Evolutionary conservation across 2,113 vertebrate species (phyloP), one percentile per base, ranked within the genome.

Genomic region (Phyllopteryx taeniolatus): DNA sequence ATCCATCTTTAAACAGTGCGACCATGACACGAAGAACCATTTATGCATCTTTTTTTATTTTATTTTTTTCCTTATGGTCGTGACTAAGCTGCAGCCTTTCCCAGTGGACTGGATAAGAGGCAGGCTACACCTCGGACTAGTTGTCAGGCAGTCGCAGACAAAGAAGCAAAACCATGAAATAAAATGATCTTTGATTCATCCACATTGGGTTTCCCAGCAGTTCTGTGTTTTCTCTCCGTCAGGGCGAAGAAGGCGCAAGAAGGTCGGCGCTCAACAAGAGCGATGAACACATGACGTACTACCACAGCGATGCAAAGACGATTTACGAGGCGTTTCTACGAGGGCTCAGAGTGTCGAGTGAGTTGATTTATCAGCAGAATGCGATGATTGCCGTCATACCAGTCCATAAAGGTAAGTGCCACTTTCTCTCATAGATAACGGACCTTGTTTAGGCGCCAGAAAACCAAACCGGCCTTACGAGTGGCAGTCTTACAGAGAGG

Each of bases 381-480:
- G 6, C 35, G 4, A 11, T 4, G 0, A 3, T 31, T 3, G 3
- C 0, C 5, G 0, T 5, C 19, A 0, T 65, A 19, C 19, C 0
- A 71, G 67, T 79, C 75, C 73, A 31, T 54, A 27, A 67, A 77
- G 44, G 35, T 78, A 71, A 72, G 72, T 20, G 66, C 51, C 85
- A 77, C 86, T 62, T 70, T 31, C 22, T 67, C 75, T 84, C 70
- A 10, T 43, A 99, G 98, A 94, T 86, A 91, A 97, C 1, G 97
- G 96, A 44, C 95, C 96, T 8, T 99, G 97, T 85, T 90, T 99
- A 10, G 98, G 98, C 69, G 89, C 93, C 19, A 94, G 98, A 74
- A 97, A 97, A 85, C 95, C 96, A 51, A 93, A 96, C 86, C 92
- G 96, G 72, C 95, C 96, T 0, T 99, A 98, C n/a, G 94, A 96